phyloP scores from a whole-genome alignment of 2,888 invertebrate species.

The Diarsia mendica region DNA sequence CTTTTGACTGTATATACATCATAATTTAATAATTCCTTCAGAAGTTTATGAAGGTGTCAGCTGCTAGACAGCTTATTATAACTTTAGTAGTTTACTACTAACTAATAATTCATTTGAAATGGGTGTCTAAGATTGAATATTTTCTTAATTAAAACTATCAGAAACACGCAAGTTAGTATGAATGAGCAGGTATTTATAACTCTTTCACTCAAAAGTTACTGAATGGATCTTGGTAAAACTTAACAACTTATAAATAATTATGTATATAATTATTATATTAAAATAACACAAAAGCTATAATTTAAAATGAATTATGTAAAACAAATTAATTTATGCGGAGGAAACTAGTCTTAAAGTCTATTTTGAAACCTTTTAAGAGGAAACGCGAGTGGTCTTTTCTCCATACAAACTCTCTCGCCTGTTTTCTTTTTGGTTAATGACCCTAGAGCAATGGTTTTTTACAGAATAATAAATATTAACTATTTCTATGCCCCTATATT shows the following conservation, averaged over 20 bases:
- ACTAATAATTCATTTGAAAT: conserved; percentile 12
- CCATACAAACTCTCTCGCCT: too few relatives aligned
- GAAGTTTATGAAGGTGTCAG: conserved; percentile 22
- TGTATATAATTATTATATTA: too few relatives aligned
- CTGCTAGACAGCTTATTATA: conserved; percentile 32
- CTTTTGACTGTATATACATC: neutral
- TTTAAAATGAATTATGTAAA: too few relatives aligned
- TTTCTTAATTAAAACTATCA: neutral
- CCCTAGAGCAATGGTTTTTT: too few relatives aligned
- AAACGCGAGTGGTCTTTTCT: too few relatives aligned
- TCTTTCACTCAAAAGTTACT: neutral
- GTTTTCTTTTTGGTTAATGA: too few relatives aligned
- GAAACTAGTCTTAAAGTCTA: neutral
- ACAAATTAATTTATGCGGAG: neutral
- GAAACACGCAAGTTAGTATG: neutral
- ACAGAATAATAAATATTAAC: too few relatives aligned
- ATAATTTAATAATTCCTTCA: neutral
- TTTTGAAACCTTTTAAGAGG: too few relatives aligned
- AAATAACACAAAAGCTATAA: too few relatives aligned
- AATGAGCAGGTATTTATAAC: neutral
- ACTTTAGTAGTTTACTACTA: conserved; percentile 33
- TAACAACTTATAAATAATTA: too few relatives aligned
- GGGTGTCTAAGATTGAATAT: neutral
- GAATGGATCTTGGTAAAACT: neutral
- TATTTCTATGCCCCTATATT: too few relatives aligned